Percentiles rank a stretch among this genome's conserved stretches.
Evolutionary conservation across 1,140 invertebrate species (phyloP).

Genomic region (Drosophila asahinai): DNA sequence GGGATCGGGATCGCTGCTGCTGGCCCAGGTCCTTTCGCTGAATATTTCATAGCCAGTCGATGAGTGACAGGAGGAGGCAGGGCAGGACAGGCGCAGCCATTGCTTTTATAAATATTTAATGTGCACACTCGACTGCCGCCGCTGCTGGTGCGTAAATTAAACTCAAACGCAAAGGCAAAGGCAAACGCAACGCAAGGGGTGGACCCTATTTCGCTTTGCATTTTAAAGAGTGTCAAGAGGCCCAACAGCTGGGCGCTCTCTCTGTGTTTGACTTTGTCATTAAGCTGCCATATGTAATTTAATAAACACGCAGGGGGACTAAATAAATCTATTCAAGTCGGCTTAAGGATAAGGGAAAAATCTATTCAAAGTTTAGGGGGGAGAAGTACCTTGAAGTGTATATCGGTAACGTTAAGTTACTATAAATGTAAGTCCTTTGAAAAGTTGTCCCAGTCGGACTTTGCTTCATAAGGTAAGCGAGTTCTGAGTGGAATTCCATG

Average conservation of each 20-base stretch:
- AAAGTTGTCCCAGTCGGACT: too few relatives aligned
- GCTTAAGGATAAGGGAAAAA: background rate
- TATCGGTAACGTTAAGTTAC: background rate
- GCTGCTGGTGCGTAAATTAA: conserved; percentile 45
- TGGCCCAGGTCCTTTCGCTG: conserved; percentile 15
- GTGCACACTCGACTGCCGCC: conserved; percentile 43
- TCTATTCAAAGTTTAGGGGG: conserved; percentile 6
- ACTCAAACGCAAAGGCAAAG: background rate
- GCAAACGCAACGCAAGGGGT: conserved; percentile 11
- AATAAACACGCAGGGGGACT: conserved; percentile 14
- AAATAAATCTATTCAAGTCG: conserved; percentile 38
- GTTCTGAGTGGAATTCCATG: too few relatives aligned
- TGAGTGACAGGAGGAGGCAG: conserved; percentile 16
- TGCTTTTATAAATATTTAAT: conserved; percentile 70
- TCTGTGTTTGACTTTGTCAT: conserved; percentile 30
- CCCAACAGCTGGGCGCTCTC: conserved; percentile 28
- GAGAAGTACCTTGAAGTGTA: background rate
- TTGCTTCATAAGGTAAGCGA: too few relatives aligned
- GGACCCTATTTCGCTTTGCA: conserved; percentile 43
- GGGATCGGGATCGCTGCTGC: conserved; percentile 29
- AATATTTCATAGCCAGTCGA: conserved; percentile 48
- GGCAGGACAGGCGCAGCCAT: conserved; percentile 28
- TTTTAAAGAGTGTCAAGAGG: conserved; percentile 39
- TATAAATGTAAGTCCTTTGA: conserved; percentile 1
- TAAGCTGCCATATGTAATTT: conserved; percentile 37